A percentile compares a stretch with the other conserved stretches of the same genome.
Conservation (phyloP, 2,113 vertebrate genomes). For the Antidorcas marsupialis region DNA sequence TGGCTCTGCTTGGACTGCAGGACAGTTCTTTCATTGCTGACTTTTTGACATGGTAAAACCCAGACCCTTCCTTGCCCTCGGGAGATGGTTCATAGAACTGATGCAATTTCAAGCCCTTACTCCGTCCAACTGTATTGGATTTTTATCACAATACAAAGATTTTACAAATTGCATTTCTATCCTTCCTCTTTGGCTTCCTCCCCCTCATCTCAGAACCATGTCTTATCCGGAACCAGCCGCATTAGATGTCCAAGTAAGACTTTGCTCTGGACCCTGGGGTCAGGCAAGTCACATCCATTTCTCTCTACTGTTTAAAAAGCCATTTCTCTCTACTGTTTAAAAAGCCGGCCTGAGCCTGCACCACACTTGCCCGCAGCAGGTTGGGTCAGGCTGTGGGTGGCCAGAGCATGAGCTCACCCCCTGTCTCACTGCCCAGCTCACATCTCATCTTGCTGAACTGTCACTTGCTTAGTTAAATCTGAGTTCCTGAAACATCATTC, state of each 20-base stretch:
- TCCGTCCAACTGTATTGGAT: slow-evolving; percentile 23
- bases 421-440: slow-evolving; percentile 26
- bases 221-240: background rate
- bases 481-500: slow-evolving; percentile 61
- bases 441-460: slow-evolving; percentile 55
- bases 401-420: slow-evolving; percentile 47
- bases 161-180: slow-evolving; percentile 58
- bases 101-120: slow-evolving; percentile 53
- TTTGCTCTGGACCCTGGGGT: slow-evolving; percentile 23
- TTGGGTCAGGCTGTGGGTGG: slow-evolving; percentile 37
- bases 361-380: background rate
- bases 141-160: slow-evolving; percentile 63
- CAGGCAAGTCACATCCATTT: slow-evolving; percentile 33
- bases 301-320: slow-evolving; percentile 36
- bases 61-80: background rate
- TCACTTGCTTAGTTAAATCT: slow-evolving; percentile 53
- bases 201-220: background rate
- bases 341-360: background rate
- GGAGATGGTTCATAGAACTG: slow-evolving; percentile 39
- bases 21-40: slow-evolving; percentile 45
- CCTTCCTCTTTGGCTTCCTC: background rate
- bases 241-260: background rate
- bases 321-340: slow-evolving; percentile 50
- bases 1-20: slow-evolving; percentile 33
- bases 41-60: slow-evolving; percentile 60